These are phyloP conservation scores for Drosophila malerkotliana DNA, from an alignment of 1,140 invertebrate genomes.

Conservation along the genomic window DNA sequence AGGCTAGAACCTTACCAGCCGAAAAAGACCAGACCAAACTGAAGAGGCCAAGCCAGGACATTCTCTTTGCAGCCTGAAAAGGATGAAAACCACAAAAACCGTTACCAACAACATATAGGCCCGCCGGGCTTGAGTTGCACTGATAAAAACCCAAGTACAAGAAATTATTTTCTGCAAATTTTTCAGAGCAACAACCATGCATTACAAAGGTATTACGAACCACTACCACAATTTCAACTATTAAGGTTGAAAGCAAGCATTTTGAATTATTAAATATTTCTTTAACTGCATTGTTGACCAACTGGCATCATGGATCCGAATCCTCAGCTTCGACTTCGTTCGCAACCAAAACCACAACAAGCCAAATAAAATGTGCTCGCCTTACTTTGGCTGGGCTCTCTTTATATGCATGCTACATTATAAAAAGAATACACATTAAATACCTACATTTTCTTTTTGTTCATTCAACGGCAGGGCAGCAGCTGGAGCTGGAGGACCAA, in stretches of 20 bases:
- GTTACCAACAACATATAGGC: slow-evolving; percentile 62
- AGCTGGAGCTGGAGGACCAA: background rate
- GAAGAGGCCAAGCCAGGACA: slow-evolving; percentile 19
- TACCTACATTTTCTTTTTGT: slow-evolving; percentile 29
- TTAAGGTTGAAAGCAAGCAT: background rate
- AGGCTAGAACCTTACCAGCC: slow-evolving; percentile 24
- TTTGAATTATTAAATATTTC: background rate
- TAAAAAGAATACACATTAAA: slow-evolving; percentile 19
- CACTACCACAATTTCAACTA: too few species aligned
- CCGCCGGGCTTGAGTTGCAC: slow-evolving; percentile 30
- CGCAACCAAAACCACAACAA: slow-evolving; percentile 66
- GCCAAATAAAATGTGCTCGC: slow-evolving; percentile 73
- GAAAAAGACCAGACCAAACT: slow-evolving; percentile 13
- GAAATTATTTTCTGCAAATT: background rate
- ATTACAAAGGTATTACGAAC: too few species aligned
- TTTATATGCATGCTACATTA: slow-evolving; percentile 7
- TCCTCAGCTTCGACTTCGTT: slow-evolving; percentile 29
- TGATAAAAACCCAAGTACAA: background rate
- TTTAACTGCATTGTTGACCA: slow-evolving; percentile 9
- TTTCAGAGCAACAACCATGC: background rate
- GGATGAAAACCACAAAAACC: slow-evolving; percentile 70
- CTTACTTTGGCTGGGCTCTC: slow-evolving; percentile 41
- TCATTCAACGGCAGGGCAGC: background rate
- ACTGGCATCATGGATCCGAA: slow-evolving; percentile 7
- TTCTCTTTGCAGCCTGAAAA: slow-evolving; percentile 30